Percentiles rank a stretch among this genome's conserved stretches.
Evolutionary conservation across 2,113 vertebrate species (phyloP).

Genomic region (Alouatta palliata): DNA sequence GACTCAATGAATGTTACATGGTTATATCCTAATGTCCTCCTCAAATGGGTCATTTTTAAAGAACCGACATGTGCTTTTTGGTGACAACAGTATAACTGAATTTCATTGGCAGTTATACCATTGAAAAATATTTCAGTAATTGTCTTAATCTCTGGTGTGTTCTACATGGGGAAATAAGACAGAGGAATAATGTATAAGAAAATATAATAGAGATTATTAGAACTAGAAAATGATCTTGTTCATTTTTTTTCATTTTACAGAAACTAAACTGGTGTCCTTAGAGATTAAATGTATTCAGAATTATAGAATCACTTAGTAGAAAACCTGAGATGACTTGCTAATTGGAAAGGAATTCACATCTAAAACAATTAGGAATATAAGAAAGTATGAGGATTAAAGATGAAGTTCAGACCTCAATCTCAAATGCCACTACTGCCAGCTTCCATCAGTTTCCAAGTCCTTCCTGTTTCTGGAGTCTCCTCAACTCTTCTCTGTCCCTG

Average conservation of each 20-base stretch:
- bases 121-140: conserved; percentile 49
- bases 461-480: neutral
- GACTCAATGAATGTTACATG: neutral
- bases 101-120: neutral
- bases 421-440: neutral
- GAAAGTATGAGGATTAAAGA: neutral
- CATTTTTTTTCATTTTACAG: neutral
- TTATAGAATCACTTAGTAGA: neutral
- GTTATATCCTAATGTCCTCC: neutral
- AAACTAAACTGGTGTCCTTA: neutral
- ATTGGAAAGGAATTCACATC: neutral
- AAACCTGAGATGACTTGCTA: neutral
- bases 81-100: neutral
- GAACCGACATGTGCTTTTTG: neutral
- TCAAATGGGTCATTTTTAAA: conserved; percentile 25
- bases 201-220: conserved; percentile 36
- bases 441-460: neutral
- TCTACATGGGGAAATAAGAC: neutral
- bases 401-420: neutral
- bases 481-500: neutral
- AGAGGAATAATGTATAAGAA: neutral
- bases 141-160: conserved; percentile 35
- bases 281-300: conserved; percentile 45
- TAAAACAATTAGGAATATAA: neutral
- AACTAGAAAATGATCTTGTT: neutral